These are phyloP conservation scores for Melanotaenia parkinsoni DNA, from an alignment of 2,797 vertebrate genomes.

Conservation along the genomic window DNA sequence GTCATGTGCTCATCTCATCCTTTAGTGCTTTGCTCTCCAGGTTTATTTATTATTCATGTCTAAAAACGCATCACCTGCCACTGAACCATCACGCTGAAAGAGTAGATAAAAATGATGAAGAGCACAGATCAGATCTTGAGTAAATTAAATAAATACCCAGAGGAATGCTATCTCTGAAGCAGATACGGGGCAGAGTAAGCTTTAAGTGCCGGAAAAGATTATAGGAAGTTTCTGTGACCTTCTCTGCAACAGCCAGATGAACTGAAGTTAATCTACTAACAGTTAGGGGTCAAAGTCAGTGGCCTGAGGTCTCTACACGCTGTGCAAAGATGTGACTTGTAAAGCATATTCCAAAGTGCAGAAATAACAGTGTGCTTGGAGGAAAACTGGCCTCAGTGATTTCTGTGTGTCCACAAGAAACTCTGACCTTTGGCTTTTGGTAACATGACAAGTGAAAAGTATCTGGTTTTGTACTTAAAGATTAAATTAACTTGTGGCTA, in stretches of 20 bases:
- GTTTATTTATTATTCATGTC: conserved; percentile 27
- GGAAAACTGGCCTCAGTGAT: conserved; percentile 14
- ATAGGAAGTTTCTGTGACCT: conserved; percentile 57
- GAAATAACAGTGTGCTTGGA: conserved; percentile 30
- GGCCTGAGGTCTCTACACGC: conserved; percentile 52
- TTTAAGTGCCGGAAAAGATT: conserved; percentile 44
- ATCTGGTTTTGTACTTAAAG: neutral
- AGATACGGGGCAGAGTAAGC: conserved; percentile 28
- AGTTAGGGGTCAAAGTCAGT: conserved; percentile 60
- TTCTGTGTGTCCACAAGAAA: conserved; percentile 4
- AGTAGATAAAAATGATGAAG: conserved; percentile 39
- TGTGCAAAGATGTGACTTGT: conserved; percentile 54
- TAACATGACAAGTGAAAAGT: neutral
- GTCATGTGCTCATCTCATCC: conserved; percentile 24
- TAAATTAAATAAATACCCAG: conserved; percentile 28
- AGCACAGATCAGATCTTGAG: conserved; percentile 37
- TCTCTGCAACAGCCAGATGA: conserved; percentile 41
- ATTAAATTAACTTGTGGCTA: neutral
- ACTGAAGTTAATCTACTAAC: conserved; percentile 62
- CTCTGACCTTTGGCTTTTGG: conserved; percentile 31
- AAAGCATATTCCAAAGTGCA: conserved; percentile 63
- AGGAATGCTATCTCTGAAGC: conserved; percentile 13
- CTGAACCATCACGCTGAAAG: conserved; percentile 46
- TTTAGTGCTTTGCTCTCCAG: conserved; percentile 14
- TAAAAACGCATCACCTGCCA: conserved; percentile 16